Evolutionary conservation across 2,888 invertebrate species (phyloP).

Genomic region (Polydrusus pterygomalis): DNA sequence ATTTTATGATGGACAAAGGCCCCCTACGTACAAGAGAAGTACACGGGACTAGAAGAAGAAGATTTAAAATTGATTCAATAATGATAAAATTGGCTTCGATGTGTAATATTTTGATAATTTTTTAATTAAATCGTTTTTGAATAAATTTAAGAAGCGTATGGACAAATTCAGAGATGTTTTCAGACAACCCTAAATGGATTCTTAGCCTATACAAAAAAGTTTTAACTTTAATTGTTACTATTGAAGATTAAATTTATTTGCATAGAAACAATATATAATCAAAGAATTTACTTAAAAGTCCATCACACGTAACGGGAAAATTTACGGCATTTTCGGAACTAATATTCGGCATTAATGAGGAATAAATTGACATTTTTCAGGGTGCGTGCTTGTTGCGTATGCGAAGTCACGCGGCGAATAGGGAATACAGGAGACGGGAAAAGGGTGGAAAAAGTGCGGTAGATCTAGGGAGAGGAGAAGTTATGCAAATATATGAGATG

Average conservation of each 20-base stretch:
- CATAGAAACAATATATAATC: neutral
- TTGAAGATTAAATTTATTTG: neutral
- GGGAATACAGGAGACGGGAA: constrained; percentile 28
- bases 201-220: too few species aligned
- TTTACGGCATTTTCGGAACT: constrained; percentile 69
- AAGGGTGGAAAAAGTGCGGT: constrained; percentile 23
- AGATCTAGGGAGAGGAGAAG: neutral
- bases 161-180: too few species aligned
- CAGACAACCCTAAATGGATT: too few species aligned
- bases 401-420: constrained; percentile 69
- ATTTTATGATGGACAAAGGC: too few species aligned
- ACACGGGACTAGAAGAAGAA: too few species aligned
- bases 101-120: too few species aligned
- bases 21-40: too few species aligned
- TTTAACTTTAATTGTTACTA: too few species aligned
- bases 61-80: too few species aligned
- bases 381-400: constrained; percentile 72
- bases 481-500: constrained; percentile 5
- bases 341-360: constrained; percentile 72
- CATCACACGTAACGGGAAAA: constrained; percentile 55
- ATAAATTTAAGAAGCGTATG: too few species aligned
- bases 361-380: constrained; percentile 73
- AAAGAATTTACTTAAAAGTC: neutral
- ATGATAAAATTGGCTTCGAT: too few species aligned
- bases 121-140: too few species aligned